phyloP scores from a whole-genome alignment of 1,140 invertebrate species.

The Pseudomyrmex concolor region DNA sequence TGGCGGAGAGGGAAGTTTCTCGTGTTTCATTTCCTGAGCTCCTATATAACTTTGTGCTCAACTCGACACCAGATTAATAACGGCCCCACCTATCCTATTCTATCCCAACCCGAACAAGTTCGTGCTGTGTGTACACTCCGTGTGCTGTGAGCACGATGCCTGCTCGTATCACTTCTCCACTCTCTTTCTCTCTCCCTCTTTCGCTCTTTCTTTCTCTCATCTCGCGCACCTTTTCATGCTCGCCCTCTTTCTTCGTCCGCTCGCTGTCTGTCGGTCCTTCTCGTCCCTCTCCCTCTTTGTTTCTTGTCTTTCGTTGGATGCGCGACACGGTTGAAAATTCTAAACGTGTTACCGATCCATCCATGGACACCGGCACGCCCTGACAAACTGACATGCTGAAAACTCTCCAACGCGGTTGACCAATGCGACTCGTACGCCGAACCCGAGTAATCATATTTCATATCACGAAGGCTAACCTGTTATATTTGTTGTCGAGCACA shows the following conservation, averaged over 20 bases:
- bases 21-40: constrained; percentile 86
- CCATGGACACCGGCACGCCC: constrained; percentile 63
- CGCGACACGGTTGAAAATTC: constrained; percentile 79
- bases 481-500: constrained; percentile 64
- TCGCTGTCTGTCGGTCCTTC: constrained; percentile 49
- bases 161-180: constrained; percentile 64
- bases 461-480: constrained; percentile 67
- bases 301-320: constrained; percentile 59
- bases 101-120: constrained; percentile 81
- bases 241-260: constrained; percentile 63
- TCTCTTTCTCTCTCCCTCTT: constrained; percentile 46
- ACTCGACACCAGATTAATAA: constrained; percentile 86
- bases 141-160: constrained; percentile 68
- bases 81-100: constrained; percentile 83
- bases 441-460: constrained; percentile 76
- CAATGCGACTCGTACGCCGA: constrained; percentile 72
- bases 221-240: constrained; percentile 59
- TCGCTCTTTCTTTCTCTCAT: constrained; percentile 60
- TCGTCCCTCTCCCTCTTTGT: constrained; percentile 55
- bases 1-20: constrained; percentile 81
- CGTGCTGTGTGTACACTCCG: constrained; percentile 79
- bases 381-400: constrained; percentile 72
- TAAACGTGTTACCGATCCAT: constrained; percentile 75
- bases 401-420: constrained; percentile 70
- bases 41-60: constrained; percentile 86